Evolutionary conservation across 2,888 invertebrate species (phyloP).

Genomic region (Gerosis bhagava): DNA sequence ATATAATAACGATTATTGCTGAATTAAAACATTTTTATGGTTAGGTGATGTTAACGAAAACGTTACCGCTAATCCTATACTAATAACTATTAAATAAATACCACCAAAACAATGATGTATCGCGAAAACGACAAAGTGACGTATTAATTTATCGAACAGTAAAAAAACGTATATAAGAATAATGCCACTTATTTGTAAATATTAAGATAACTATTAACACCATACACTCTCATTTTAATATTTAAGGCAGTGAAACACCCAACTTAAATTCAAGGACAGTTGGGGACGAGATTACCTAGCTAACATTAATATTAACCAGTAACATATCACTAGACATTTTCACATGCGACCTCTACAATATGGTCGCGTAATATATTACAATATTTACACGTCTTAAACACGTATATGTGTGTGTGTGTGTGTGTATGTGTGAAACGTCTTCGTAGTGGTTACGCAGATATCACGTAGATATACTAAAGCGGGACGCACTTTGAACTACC

Average conservation of each 20-base stretch:
- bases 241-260: conserved; percentile 83
- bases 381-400: conserved; percentile 78
- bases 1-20: conserved; percentile 24
- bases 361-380: conserved; percentile 76
- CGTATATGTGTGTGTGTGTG: no score
- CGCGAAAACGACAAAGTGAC: conserved; percentile 35
- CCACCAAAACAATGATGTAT: conserved; percentile 12
- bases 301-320: conserved; percentile 75
- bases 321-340: conserved; percentile 78
- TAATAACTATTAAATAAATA: conserved; percentile 14
- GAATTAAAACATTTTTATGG: no score
- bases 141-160: conserved; percentile 50
- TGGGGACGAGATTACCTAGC: conserved; percentile 81
- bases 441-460: conserved; percentile 50
- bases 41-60: no score
- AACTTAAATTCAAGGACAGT: conserved; percentile 79
- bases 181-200: conserved; percentile 73
- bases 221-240: conserved; percentile 66
- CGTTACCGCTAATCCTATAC: conserved; percentile 13
- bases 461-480: conserved; percentile 66
- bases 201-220: conserved; percentile 74
- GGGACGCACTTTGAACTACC: conserved; percentile 61
- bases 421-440: conserved; percentile 55
- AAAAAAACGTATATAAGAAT: conserved; percentile 45
- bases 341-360: conserved; percentile 75